Evolutionary conservation across 2,888 invertebrate genomes (phyloP).

Genomic region (Nemurella pictetii): DNA sequence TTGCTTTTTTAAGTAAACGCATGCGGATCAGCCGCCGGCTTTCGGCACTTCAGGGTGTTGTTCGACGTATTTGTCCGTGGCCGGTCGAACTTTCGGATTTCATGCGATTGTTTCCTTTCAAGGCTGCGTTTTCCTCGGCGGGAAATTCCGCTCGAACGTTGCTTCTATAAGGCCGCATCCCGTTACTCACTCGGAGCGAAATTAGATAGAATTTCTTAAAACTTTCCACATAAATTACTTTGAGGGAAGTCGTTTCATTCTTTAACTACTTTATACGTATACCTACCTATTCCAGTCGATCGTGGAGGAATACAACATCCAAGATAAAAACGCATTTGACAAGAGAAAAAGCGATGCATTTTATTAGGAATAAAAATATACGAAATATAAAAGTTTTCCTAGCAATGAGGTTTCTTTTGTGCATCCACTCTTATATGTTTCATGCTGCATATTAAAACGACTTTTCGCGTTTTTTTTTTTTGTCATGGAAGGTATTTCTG

Average conservation of each 20-base stretch:
- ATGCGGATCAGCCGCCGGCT: background rate
- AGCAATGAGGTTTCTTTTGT: background rate
- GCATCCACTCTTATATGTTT: background rate
- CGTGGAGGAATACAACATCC: too few relatives aligned
- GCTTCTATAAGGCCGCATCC: background rate
- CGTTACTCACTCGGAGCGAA: background rate
- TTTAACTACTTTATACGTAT: too few relatives aligned
- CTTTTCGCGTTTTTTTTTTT: too few relatives aligned
- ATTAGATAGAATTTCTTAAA: too few relatives aligned
- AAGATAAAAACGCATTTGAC: background rate
- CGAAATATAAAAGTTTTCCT: background rate
- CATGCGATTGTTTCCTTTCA: background rate
- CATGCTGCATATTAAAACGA: background rate
- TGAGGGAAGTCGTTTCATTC: background rate
- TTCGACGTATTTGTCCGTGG: background rate
- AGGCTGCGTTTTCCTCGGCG: background rate
- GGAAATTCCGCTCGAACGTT: background rate
- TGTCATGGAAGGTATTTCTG: background rate
- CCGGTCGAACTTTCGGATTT: background rate
- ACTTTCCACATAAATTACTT: background rate
- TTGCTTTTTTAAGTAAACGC: constrained; percentile 10
- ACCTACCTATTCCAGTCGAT: too few relatives aligned
- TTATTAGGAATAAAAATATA: background rate
- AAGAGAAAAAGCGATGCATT: background rate
- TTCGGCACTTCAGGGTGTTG: background rate